Conservation (phyloP, 2,797 vertebrate genomes). For the Melanotaenia parkinsoni region DNA sequence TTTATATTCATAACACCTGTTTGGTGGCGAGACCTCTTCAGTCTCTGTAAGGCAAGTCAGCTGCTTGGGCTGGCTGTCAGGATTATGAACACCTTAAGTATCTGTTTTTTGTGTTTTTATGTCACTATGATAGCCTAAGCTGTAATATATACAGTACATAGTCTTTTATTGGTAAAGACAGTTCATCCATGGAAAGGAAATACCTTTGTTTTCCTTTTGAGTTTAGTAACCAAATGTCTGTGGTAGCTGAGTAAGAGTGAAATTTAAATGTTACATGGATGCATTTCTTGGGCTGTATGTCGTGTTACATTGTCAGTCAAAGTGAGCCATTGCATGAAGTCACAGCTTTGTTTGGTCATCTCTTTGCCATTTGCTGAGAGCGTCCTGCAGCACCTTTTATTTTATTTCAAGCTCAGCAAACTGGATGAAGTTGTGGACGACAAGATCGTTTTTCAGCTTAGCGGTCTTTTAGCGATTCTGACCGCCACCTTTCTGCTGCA, state of each 20-base stretch:
- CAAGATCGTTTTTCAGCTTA: neutral
- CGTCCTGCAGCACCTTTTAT: too few relatives aligned
- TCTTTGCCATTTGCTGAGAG: neutral
- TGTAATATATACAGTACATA: neutral
- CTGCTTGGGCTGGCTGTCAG: neutral
- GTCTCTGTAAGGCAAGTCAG: neutral
- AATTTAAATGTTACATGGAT: neutral
- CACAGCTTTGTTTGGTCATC: neutral
- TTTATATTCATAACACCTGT: neutral
- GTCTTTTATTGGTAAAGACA: neutral
- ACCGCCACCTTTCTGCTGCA: neutral
- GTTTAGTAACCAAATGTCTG: neutral
- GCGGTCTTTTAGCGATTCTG: neutral
- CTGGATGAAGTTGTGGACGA: neutral
- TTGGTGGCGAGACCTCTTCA: too few relatives aligned
- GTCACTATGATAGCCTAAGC: neutral
- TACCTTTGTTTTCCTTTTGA: neutral
- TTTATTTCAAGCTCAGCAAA: neutral
- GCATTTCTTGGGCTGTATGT: neutral
- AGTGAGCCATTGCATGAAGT: neutral
- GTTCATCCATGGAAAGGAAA: neutral
- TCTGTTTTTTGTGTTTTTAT: neutral
- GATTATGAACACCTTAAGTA: neutral
- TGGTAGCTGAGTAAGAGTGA: neutral
- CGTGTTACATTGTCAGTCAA: neutral